Evolutionary conservation across 2,113 vertebrate species (phyloP).

Genomic region (Macroglossus sobrinus): DNA sequence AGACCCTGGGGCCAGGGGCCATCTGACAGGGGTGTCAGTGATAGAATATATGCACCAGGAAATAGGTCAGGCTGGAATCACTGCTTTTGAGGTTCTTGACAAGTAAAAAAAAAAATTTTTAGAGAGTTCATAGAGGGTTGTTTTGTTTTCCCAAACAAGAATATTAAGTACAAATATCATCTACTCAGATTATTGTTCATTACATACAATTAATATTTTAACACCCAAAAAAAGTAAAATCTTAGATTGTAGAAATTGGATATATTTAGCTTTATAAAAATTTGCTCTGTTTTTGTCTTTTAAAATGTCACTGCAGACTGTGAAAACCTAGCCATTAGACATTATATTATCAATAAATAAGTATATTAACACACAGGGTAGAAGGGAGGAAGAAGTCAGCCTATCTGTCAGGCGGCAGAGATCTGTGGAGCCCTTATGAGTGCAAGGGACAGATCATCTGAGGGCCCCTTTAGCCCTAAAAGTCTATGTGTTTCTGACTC

Average conservation of each 20-base stretch:
- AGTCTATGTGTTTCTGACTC: not conserved
- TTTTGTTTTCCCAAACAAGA: conserved; percentile 27
- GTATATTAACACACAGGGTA: not conserved
- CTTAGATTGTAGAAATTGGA: not conserved
- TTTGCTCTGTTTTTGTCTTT: not conserved
- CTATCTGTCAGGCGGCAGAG: not conserved
- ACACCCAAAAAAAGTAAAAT: not conserved
- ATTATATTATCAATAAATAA: not conserved
- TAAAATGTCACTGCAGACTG: not conserved
- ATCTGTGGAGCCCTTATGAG: not conserved
- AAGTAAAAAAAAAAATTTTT: not conserved
- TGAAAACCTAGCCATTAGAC: not conserved
- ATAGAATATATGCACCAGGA: not conserved
- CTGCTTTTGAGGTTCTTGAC: not conserved
- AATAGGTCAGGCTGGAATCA: not conserved
- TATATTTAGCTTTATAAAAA: not conserved
- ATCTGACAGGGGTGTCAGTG: not conserved
- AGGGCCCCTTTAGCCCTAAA: not conserved
- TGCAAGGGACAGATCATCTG: not conserved
- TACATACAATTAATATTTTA: not conserved
- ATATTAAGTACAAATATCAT: not conserved
- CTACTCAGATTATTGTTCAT: not conserved
- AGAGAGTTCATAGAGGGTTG: not conserved
- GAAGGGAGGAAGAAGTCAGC: not conserved
- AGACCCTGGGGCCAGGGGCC: not conserved